These are phyloP conservation scores for Acanthurus lineatus DNA, from an alignment of 2,797 vertebrate genomes.

Conservation along the genomic window DNA sequence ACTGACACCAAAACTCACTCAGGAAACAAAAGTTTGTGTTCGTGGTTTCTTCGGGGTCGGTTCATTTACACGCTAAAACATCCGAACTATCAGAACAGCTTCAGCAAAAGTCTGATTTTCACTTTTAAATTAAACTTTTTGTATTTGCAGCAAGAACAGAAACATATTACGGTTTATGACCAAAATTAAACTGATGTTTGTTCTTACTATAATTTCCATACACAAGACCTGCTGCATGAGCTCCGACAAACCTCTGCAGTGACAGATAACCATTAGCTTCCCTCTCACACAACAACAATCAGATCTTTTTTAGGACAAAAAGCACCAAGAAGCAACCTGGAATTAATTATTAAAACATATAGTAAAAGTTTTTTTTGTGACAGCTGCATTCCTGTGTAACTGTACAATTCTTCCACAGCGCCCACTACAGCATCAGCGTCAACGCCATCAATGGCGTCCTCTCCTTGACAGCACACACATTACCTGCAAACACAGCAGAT, in stretches of 20 bases:
- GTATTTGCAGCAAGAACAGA: background rate
- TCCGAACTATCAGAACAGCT: too few relatives aligned
- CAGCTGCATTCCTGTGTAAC: background rate
- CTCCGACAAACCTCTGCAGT: too few relatives aligned
- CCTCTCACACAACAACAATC: background rate
- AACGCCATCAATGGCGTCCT: background rate
- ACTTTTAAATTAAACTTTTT: too few relatives aligned
- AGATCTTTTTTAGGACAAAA: background rate
- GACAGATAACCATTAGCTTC: too few relatives aligned
- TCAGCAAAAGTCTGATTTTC: too few relatives aligned
- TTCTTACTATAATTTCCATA: background rate
- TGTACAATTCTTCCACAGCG: constrained; percentile 1
- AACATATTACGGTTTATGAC: background rate
- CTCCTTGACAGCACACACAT: background rate
- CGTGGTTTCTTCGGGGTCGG: too few relatives aligned
- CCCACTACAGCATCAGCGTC: background rate
- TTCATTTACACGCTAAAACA: too few relatives aligned
- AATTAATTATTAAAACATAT: too few relatives aligned
- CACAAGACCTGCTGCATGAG: background rate
- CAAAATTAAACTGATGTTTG: background rate
- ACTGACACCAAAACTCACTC: too few relatives aligned
- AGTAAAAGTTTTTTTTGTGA: too few relatives aligned
- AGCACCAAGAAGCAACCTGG: too few relatives aligned
- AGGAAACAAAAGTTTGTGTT: too few relatives aligned
- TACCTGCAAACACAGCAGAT: background rate